A percentile compares a stretch with the other conserved stretches of the same genome.
Conservation (phyloP, 2,113 vertebrate species). For the Clupea harengus region DNA sequence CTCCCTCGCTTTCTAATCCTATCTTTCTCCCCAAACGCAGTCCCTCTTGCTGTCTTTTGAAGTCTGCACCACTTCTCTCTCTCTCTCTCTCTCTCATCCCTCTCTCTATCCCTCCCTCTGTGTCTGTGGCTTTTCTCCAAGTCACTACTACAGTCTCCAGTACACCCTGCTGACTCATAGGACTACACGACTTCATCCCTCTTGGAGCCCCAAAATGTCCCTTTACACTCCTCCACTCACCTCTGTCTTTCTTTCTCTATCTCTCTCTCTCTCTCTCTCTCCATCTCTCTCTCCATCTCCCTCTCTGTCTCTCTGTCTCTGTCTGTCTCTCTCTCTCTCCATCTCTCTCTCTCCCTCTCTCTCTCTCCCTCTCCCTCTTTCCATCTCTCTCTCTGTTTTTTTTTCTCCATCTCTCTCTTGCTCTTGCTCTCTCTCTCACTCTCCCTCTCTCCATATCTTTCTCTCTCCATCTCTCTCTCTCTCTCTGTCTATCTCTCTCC, state of each 20-base stretch:
- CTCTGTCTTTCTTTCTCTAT: background rate
- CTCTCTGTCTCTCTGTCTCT: background rate
- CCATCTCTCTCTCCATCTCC: background rate
- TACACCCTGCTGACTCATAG: slow-evolving; percentile 13
- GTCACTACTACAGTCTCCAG: slow-evolving; percentile 10
- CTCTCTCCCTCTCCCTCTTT: background rate
- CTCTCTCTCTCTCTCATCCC: background rate
- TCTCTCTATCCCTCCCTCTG: background rate
- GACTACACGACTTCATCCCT: background rate
- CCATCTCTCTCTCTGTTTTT: background rate
- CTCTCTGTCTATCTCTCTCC: background rate
- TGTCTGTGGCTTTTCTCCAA: background rate
- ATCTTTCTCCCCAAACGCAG: background rate
- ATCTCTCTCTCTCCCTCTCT: background rate
- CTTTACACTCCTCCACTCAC: background rate
- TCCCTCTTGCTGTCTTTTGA: background rate
- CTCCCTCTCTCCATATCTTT: background rate
- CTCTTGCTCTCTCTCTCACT: background rate
- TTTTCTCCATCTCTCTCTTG: background rate
- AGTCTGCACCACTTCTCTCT: background rate
- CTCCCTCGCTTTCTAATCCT: slow-evolving; percentile 27
- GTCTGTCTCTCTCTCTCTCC: background rate
- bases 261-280: background rate
- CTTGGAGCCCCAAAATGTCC: background rate
- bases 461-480: background rate